Conservation (phyloP, 2,888 invertebrate genomes). For the Archaeoteleia sp. region DNA sequence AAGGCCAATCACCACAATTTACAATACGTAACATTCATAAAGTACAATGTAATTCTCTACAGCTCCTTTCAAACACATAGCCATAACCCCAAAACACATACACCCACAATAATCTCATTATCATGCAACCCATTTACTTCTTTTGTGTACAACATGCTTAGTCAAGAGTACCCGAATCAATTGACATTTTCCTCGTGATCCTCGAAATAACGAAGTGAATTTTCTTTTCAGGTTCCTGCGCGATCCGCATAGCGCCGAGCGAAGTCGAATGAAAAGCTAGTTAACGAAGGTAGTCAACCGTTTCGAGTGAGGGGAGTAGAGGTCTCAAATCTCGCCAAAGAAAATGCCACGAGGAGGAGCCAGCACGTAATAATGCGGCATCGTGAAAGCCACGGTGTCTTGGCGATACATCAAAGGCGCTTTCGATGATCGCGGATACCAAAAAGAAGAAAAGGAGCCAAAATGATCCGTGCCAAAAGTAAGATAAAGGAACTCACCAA, state of each 20-base stretch:
- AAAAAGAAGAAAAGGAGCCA: constrained; percentile 47
- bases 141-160: too few relatives aligned
- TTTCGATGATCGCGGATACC: constrained; percentile 45
- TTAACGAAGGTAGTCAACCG: neutral
- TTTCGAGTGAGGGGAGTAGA: too few relatives aligned
- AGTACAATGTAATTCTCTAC: too few relatives aligned
- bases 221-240: neutral
- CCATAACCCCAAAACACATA: too few relatives aligned
- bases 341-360: neutral
- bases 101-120: too few relatives aligned
- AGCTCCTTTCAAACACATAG: too few relatives aligned
- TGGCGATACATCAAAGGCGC: neutral
- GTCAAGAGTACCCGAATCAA: too few relatives aligned
- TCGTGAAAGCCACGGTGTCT: neutral
- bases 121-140: too few relatives aligned
- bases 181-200: too few relatives aligned
- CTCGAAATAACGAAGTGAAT: neutral
- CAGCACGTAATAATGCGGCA: neutral
- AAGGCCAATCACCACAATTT: too few relatives aligned
- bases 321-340: too few relatives aligned
- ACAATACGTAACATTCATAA: too few relatives aligned
- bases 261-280: neutral
- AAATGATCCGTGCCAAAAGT: constrained; percentile 52
- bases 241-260: neutral
- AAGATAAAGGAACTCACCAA: constrained; percentile 38